Conservation (phyloP, 1,140 invertebrate genomes). For the Pteromalus puparum region DNA sequence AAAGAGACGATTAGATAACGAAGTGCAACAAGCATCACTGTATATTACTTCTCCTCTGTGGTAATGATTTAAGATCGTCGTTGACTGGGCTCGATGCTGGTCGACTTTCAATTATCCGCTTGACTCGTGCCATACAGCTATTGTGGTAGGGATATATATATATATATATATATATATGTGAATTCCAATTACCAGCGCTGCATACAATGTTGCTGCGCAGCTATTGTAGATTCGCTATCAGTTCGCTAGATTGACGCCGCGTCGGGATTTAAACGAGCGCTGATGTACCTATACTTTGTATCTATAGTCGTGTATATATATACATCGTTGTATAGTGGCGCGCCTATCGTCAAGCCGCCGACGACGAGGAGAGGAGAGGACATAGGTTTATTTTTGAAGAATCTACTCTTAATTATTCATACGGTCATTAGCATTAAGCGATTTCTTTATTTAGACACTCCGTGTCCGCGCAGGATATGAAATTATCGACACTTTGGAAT, state of each 20-base stretch:
- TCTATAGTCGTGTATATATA: background rate
- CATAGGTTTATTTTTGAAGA: background rate
- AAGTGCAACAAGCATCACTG: constrained; percentile 34
- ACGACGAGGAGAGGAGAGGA: background rate
- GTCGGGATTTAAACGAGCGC: background rate
- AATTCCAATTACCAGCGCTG: no score
- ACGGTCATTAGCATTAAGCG: constrained; percentile 26
- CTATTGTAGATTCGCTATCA: background rate
- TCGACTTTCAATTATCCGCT: background rate
- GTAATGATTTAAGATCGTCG: no score
- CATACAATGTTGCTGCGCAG: no score
- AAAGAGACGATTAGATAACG: constrained; percentile 36
- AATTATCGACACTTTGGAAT: constrained; percentile 20
- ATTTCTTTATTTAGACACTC: constrained; percentile 5
- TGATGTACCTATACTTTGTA: no score
- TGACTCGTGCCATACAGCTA: background rate
- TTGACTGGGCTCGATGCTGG: background rate
- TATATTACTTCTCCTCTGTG: no score
- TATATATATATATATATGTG: no score
- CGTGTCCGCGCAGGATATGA: background rate
- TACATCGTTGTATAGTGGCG: no score
- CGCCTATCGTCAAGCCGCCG: no score
- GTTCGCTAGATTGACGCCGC: background rate
- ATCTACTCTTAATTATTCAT: constrained; percentile 23
- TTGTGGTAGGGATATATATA: background rate